Base-by-base conservation (phyloP, 2,113 vertebrate species). In the Lota lota region DNA sequence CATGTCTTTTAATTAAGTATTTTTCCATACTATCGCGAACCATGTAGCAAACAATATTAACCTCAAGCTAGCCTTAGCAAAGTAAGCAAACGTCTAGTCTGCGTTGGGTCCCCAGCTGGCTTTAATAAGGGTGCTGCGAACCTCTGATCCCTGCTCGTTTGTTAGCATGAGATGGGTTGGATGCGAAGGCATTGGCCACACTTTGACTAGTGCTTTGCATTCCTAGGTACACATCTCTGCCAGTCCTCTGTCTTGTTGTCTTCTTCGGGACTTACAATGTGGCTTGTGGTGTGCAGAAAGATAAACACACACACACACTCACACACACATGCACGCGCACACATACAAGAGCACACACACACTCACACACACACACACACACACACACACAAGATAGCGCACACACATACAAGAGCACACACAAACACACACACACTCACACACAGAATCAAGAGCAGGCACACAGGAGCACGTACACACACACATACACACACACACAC, bases 71-170 rank as follows among this genome's bases (percentile, higher is more conserved):
- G 14, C 53, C 53, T 18, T 17, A 7, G 67, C 59, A 47, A 57
- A 63, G 61, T 36, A 54, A 70, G 61, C 24, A 54, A 70, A 65
- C 50, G 57, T 72, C 15, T 7, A 61, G 69, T 40, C 40, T 75
- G 59, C 17, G 47, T 75, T 64, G 40, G 19, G 63, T 61, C 74
- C 72, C 75, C 79, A 82, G 79, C 68, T 83, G 84, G 74, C 58
- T 81, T 82, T 76, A 70, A 84, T 84, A 78, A 76, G 59, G 72
- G 47, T 1, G 19, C 66, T 63, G 21, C 74, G 78, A 80, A 80
- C 81, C 77, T 83, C 71, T 84, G 67, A 82, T 86, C 80, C 69
- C 56, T 69, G 68, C 61, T 78, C 73, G 58, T 80, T 86, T 83
- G 75, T 75, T 64, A 61, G 70, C 63, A 78, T 53, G 79, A 75